Base-by-base conservation (phyloP, 2,888 invertebrate genomes). In the Mesorhabditis spiculigera region DNA sequence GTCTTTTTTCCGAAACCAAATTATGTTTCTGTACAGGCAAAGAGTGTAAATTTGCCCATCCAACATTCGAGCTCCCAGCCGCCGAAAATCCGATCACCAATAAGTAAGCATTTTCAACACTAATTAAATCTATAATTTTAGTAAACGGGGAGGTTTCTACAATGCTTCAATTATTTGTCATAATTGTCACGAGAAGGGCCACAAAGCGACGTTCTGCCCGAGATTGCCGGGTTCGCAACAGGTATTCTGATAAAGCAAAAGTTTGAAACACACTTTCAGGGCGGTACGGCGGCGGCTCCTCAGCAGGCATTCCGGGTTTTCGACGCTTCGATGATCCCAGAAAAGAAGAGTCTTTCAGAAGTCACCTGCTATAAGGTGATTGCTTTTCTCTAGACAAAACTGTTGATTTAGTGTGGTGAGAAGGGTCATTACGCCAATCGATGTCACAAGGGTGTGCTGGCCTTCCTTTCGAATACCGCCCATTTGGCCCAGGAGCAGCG, bases 381-480 rank as follows among this genome's bases (percentile, higher is more conserved):
- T 72, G 58, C 16, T 70, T 68, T 66, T 62, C 69, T 71, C 73
- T 72, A 66, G 63, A n/a, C 43, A 65, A 5, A 6, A 58, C 44
- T 71, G 10, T 74, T 86, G n/a, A 13, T 87, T 71, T 87, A 90
- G 89, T 99, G 98, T 87, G 97, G 97, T 2, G 93, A 93, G 73
- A 96, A 96, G 87, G 98, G 98, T 5, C 98, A 99, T 88, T 99
- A 98, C 85, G 98, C 98, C 3, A 99, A 99, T 88, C 93, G 95
- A 86, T 98, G 98, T 86, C 94, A 95, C 0, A 98, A 98, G 86
- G 97, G 97, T 8, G 95, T 96, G 86, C 90, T 98, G 68, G 97
- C 97, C 0, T 98, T 98, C 88, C 90, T 98, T 5, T 79, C 80
- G 43, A 79, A 75, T 63, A 79, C 77, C 5, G 80, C 80, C 64